Conservation (phyloP, 2,888 invertebrate species). For the Rhabditoides inermis region DNA sequence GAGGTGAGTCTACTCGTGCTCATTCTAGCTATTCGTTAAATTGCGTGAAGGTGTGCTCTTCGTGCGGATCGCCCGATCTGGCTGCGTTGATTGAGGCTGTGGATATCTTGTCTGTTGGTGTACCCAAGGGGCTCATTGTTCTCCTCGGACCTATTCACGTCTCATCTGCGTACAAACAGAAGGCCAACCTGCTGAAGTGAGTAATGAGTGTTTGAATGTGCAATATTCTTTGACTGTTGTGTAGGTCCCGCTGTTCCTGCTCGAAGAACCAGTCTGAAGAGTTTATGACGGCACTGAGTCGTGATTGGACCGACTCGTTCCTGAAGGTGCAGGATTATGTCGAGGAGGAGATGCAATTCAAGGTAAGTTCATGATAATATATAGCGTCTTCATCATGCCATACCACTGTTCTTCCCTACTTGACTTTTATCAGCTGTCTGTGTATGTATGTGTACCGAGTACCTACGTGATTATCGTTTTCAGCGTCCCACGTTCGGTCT, state of each 20-base stretch:
- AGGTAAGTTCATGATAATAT: conserved; percentile 6
- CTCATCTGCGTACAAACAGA: conserved; percentile 32
- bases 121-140: conserved; percentile 45
- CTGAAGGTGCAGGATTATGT: conserved; percentile 21
- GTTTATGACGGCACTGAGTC: conserved; percentile 33
- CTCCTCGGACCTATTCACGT: conserved; percentile 47
- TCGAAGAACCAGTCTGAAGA: conserved; percentile 28
- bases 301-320: conserved; percentile 31
- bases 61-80: conserved; percentile 34
- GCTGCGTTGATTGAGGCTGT: conserved; percentile 34
- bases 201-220: not conserved
- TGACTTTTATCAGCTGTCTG: no score
- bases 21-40: no score
- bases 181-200: conserved; percentile 39
- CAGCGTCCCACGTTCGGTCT: conserved; percentile 42
- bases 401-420: no score
- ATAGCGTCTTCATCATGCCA: no score
- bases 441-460: no score
- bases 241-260: conserved; percentile 36
- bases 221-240: not conserved
- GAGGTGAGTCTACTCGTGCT: conserved; percentile 21
- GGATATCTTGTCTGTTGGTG: conserved; percentile 32
- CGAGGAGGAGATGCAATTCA: conserved; percentile 5
- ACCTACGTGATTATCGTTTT: no score
- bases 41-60: conserved; percentile 36